Evolutionary conservation across 2,797 vertebrate species (phyloP), one percentile per base, ranked within the genome.

Genomic region (Enteromius viviparus): DNA sequence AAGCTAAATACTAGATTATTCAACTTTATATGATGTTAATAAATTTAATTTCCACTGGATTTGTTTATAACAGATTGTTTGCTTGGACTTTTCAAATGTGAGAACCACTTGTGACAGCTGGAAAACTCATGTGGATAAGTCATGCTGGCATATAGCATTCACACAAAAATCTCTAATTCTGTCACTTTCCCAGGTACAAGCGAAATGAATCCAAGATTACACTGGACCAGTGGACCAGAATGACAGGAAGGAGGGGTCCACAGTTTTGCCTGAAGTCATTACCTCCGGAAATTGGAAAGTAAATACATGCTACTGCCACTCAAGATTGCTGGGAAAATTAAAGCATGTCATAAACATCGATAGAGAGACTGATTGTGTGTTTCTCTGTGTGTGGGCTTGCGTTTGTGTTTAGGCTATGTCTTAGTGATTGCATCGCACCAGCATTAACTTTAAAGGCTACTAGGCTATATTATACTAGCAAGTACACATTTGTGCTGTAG

Each of bases 301-400:
- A 92, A 85, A 87, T 92, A 92, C 87, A 91, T 79, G 89, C 84
- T 72, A 83, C 90, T 92, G 92, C 91, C 92, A 92, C 89, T 94
- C 92, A 93, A 92, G 91, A 94, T 93, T 93, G 92, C 91, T 78
- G 60, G 87, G 88, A 89, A 93, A 93, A 94, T 94, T 92, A 93
- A 91, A 89, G 87, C 37, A 78, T 79, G 49, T 58, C 68, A 55
- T 84, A 80, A 82, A 87, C 89, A 90, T 85, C 89, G 89, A 88
- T 85, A 78, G 70, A 49, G 51, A 60, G 29, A 23, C 34, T 69
- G 42, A 34, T 81, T 79, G 70, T 70, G 64, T 71, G 65, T 69
- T 49, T 80, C 40, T 83, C 19, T 71, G 55, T 47, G 74, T 58
- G 86, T 49, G 88, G 14, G 1, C 64, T 74, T 62, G 42, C 81